Evolutionary conservation across 2,888 invertebrate species (phyloP).

Genomic region (Mamestra brassicae): DNA sequence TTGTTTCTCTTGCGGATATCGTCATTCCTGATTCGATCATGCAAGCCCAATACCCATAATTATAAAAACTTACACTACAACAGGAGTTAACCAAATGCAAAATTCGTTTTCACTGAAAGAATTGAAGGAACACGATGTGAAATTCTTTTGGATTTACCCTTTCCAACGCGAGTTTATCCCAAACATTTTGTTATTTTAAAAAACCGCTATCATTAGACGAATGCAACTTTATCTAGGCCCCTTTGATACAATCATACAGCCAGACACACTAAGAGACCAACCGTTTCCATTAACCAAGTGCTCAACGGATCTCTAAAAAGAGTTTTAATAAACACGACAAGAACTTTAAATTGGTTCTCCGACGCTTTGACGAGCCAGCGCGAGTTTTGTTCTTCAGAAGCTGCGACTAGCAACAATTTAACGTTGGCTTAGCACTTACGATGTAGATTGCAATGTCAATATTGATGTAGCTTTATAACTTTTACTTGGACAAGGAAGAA

Average conservation of each 20-base stretch:
- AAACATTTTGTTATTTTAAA: no score
- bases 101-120: no score
- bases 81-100: no score
- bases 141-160: no score
- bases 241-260: neutral
- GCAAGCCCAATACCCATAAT: no score
- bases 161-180: no score
- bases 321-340: slow-evolving; percentile 59
- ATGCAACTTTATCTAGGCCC: neutral
- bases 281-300: slow-evolving; percentile 5
- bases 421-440: slow-evolving; percentile 36
- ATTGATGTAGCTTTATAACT: slow-evolving; percentile 32
- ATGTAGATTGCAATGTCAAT: slow-evolving; percentile 44
- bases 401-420: slow-evolving; percentile 43
- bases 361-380: slow-evolving; percentile 55
- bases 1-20: no score
- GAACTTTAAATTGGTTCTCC: slow-evolving; percentile 64
- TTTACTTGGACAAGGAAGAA: neutral
- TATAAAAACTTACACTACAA: no score
- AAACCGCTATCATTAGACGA: no score
- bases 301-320: slow-evolving; percentile 52
- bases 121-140: no score
- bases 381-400: slow-evolving; percentile 53
- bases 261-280: neutral
- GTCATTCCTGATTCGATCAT: no score